Evolutionary conservation across 2,888 invertebrate species (phyloP), one percentile per base, ranked within the genome.

Genomic region (Caenorhabditis parvicauda): DNA sequence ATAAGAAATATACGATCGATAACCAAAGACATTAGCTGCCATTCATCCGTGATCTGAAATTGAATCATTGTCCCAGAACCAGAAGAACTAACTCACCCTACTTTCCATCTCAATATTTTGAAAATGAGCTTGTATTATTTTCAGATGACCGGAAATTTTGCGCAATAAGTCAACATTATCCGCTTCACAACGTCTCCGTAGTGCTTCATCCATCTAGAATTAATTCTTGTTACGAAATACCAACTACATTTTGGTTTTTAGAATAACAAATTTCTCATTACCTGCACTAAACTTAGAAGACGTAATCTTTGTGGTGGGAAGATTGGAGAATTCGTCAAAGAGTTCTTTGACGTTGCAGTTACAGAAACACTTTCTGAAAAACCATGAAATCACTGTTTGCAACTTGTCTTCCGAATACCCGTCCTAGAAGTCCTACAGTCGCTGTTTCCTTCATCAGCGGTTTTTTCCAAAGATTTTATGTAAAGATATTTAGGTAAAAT

Each of bases 21-120:
- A 0, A 67, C 67, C n/a, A 67, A 46, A 0, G 69, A 65, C 72
- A 72, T 72, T n/a, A 72, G 42, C 19, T 65, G 59, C 72, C 72
- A 72, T 43, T 72, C 72, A 38, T 72, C 72, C 0, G 69, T 69
- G 24, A 72, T 66, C 72, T 72, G 54, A 1, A 64, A 54, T 21
- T 39, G 14, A 14, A 47, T 38, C 14, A n/a, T n/a, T 24, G 7
- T 42, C 25, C 3, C 27, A 38, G 17, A 17, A 27, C 35, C 5
- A 5, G 21, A 37, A 21, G 37, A 54, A 41, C 2, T 4, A 45
- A 19, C 50, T 27, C 14, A 68, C 71, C 53, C 64, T 70, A 43
- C 67, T 59, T 42, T 72, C 67, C 51, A 64, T 54, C 22, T 70
- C 59, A 42, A 67, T 65, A 44, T 72, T 72, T 43, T 67, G 65